Conservation (phyloP, 2,113 vertebrate genomes). For the Macroglossus sobrinus region DNA sequence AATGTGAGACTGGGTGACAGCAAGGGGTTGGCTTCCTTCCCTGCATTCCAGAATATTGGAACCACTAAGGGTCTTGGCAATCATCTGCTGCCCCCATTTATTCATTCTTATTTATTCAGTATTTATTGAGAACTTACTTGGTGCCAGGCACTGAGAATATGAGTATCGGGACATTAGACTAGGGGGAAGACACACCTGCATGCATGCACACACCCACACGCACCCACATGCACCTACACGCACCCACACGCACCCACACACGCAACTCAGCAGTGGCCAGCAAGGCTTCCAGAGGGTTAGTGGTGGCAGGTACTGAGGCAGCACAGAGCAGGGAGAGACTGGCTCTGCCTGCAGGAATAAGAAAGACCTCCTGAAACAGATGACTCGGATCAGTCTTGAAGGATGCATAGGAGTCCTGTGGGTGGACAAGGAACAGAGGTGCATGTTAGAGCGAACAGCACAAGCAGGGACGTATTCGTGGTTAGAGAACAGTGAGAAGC, state of each 20-base stretch:
- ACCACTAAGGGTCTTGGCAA: background rate
- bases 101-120: constrained; percentile 14
- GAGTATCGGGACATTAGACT: background rate
- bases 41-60: background rate
- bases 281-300: background rate
- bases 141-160: background rate
- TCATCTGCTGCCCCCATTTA: background rate
- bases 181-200: background rate
- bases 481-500: background rate
- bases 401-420: background rate
- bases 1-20: background rate
- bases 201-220: too few relatives aligned
- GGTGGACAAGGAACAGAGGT: background rate
- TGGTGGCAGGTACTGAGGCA: too few relatives aligned
- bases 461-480: background rate
- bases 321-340: background rate
- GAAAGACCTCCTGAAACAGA: background rate
- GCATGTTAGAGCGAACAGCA: too few relatives aligned
- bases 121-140: background rate
- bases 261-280: background rate
- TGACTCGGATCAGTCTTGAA: background rate
- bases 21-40: constrained; percentile 12
- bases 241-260: background rate
- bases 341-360: background rate
- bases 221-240: too few relatives aligned